Percentiles rank a stretch among this genome's conserved stretches.
phyloP scores from a whole-genome alignment of 2,113 vertebrate genomes.

The Platichthys stellatus region DNA sequence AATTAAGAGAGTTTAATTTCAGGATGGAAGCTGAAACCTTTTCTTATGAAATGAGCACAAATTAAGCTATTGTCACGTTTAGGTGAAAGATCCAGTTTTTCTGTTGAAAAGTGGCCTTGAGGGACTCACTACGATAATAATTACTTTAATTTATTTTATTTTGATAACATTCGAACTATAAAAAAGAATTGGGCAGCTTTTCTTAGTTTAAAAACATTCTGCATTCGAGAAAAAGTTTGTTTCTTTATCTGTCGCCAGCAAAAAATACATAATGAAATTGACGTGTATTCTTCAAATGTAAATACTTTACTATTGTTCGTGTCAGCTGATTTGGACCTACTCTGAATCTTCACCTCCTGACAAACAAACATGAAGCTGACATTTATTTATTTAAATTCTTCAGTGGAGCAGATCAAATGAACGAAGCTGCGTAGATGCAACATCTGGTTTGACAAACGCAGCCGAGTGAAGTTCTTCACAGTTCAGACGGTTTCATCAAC shows the following conservation, averaged over 20 bases:
- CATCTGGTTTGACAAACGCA: constrained; percentile 1
- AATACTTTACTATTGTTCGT: neutral
- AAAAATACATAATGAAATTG: neutral
- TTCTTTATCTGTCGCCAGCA: neutral
- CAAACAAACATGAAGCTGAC: neutral
- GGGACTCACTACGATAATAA: neutral
- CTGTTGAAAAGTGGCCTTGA: neutral
- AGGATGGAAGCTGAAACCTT: neutral
- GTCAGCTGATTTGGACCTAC: neutral
- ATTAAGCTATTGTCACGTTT: neutral
- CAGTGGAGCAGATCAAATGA: neutral
- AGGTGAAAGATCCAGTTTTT: neutral
- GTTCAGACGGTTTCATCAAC: neutral
- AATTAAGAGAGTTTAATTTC: neutral
- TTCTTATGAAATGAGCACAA: neutral
- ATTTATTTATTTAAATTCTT: constrained; percentile 50
- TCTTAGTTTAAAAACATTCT: neutral
- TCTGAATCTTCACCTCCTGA: neutral
- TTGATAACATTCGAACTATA: too few species aligned
- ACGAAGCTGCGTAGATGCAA: constrained; percentile 19
- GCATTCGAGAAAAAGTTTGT: neutral
- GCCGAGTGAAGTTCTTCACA: constrained; percentile 27
- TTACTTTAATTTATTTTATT: too few species aligned
- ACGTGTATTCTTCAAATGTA: neutral
- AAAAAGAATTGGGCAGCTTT: constrained; percentile 2